A percentile compares a stretch with the other conserved stretches of the same genome.
Conservation (phyloP, 2,113 vertebrate genomes). For the Albula goreensis region DNA sequence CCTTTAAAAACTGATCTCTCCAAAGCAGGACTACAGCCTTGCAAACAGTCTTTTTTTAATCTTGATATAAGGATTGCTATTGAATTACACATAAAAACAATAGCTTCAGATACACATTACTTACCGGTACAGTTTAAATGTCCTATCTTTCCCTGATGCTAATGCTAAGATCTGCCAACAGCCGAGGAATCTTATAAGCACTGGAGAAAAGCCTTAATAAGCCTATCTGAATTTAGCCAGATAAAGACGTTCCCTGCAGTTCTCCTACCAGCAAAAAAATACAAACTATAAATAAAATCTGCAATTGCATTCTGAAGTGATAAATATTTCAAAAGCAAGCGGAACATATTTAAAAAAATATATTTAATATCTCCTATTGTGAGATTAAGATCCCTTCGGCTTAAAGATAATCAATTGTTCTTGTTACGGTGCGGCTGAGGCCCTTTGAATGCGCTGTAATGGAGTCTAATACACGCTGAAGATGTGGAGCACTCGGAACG, state of each 20-base stretch:
- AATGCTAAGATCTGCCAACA: conserved; percentile 52
- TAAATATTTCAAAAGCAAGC: conserved; percentile 69
- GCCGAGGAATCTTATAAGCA: conserved; percentile 59
- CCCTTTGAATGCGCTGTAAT: conserved; percentile 58
- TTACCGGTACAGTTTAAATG: conserved; percentile 51
- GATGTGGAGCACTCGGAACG: conserved; percentile 57
- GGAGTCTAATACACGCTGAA: conserved; percentile 65
- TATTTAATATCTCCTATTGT: conserved; percentile 54
- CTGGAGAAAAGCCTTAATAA: conserved; percentile 62
- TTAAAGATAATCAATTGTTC: conserved; percentile 79
- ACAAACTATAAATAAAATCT: conserved; percentile 65
- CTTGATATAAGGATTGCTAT: conserved; percentile 1
- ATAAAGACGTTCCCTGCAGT: conserved; percentile 63
- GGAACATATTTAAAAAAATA: conserved; percentile 70
- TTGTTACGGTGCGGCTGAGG: conserved; percentile 57
- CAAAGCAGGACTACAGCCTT: neutral
- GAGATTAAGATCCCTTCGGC: conserved; percentile 69
- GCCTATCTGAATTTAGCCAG: conserved; percentile 64
- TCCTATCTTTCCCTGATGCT: conserved; percentile 50
- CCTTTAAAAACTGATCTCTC: neutral
- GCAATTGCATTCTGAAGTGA: conserved; percentile 70
- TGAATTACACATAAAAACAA: conserved; percentile 53
- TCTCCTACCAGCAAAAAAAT: conserved; percentile 43
- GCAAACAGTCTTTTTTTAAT: neutral
- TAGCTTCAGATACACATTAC: conserved; percentile 53